phyloP scores from a whole-genome alignment of 2,113 vertebrate species.

The Agelaius tricolor region DNA sequence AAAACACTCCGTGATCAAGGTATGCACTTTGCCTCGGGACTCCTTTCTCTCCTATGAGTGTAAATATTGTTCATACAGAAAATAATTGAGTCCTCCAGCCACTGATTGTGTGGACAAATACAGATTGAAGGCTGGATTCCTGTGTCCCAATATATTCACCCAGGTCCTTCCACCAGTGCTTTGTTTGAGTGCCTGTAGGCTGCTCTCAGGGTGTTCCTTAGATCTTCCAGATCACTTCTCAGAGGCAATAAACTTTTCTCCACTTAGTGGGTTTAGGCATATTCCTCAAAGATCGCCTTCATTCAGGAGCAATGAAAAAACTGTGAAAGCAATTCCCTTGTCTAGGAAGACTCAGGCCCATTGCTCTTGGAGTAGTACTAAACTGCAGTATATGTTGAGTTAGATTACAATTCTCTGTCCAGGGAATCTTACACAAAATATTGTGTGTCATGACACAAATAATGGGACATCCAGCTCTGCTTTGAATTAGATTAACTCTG shows the following conservation, averaged over 20 bases:
- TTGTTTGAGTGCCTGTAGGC: not conserved
- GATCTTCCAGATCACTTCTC: not conserved
- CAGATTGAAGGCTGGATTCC: not conserved
- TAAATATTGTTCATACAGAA: not conserved
- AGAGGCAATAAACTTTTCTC: not conserved
- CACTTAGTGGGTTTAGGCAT: not conserved
- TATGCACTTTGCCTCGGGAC: not conserved
- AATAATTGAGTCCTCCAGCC: not conserved
- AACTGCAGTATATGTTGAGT: not conserved
- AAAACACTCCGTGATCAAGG: not conserved
- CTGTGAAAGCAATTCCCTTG: not conserved
- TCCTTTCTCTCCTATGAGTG: not conserved
- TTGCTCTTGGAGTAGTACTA: not conserved
- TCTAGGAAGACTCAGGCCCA: not conserved
- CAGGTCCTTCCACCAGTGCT: not conserved
- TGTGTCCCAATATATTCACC: not conserved
- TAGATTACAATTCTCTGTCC: not conserved
- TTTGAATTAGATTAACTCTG: not conserved
- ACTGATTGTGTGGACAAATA: slow-evolving; percentile 6
- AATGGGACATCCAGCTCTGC: not conserved
- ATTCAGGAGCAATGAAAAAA: not conserved
- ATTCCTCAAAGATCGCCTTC: not conserved
- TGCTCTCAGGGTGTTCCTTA: not conserved
- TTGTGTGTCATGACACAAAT: not conserved
- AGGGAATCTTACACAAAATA: not conserved